Base-by-base conservation (phyloP, 2,888 invertebrate genomes). In the Dysmachus trigonus region DNA sequence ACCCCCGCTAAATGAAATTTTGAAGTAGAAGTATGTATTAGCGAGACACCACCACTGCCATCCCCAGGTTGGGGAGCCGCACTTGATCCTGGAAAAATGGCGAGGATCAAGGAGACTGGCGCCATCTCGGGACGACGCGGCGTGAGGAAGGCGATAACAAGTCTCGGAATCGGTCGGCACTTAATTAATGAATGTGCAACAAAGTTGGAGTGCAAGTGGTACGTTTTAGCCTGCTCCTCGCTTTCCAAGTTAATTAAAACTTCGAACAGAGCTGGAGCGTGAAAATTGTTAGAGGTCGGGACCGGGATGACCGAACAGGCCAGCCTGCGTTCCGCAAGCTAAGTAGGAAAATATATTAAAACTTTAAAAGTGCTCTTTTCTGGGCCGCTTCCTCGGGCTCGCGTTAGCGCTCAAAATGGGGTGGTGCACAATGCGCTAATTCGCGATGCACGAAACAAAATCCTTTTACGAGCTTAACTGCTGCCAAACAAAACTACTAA, bases 171-270 rank as follows among this genome's bases (percentile, higher is more conserved):
- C 27, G 62, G 27, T 27, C 30, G 13, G 79, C 27, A 47, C 47
- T 79, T 79, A 47, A 79, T 79, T 79, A 79, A 79, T 79, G 47
- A 47, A 79, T 51, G 51, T 79, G 51, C 79, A 47, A 41, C 41
- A 79, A 79, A 47, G 27, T 79, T 51, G 10, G 30, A 51, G 30
- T 47, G 30, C 27, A 47, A 51, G 47, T 27, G 51, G 30, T 51
- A 31, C 79, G 47, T 31, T 79, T 79, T 51, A 30, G 41, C n/a
- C n/a, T 27, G 51, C 41, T 79, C 51, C n/a, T 79, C 51, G n/a
- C 47, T 51, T 51, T 41, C 51, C 1, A 51, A 47, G 18, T 79
- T 79, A 79, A 79, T 51, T 79, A 79, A 79, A 79, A 51, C 47
- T 79, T 38, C 35, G 8, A 10, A 73, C 13, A 6, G 35, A 73